Percentiles rank a stretch among this genome's conserved stretches.
Evolutionary conservation across 2,113 vertebrate species (phyloP).

Genomic region (Equus quagga): DNA sequence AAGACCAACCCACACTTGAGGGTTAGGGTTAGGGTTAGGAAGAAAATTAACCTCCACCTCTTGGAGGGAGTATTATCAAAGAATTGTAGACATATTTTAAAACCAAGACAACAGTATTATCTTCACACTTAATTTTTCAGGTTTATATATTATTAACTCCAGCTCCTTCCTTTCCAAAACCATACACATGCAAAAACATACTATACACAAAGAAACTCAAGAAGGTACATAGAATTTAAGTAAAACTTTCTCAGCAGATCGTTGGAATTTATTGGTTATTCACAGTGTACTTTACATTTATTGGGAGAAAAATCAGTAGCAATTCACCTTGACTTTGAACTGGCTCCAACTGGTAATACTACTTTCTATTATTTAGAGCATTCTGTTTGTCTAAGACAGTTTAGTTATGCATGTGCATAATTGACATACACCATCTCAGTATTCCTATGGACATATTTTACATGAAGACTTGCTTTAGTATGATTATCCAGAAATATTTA

Average conservation of each 20-base stretch:
- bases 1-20: neutral
- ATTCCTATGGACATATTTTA: neutral
- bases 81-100: neutral
- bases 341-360: neutral
- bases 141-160: neutral
- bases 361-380: slow-evolving; percentile 12
- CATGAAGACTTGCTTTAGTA: slow-evolving; percentile 21
- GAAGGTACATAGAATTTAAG: slow-evolving; percentile 33
- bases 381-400: slow-evolving; percentile 39
- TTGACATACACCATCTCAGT: neutral
- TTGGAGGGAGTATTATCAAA: neutral
- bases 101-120: slow-evolving; percentile 23
- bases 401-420: neutral
- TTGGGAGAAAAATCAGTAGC: slow-evolving; percentile 45
- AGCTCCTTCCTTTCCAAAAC: slow-evolving; percentile 24
- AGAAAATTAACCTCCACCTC: slow-evolving; percentile 13
- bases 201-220: neutral
- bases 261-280: slow-evolving; percentile 5
- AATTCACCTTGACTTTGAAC: slow-evolving; percentile 29
- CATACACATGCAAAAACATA: neutral
- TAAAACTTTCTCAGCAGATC: slow-evolving; percentile 12
- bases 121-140: slow-evolving; percentile 25
- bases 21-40: neutral
- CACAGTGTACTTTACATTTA: slow-evolving; percentile 36
- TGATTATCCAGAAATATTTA: slow-evolving; percentile 46